Evolutionary conservation across 2,888 invertebrate genomes (phyloP).

Genomic region (Caenorhabditis auriculariae): DNA sequence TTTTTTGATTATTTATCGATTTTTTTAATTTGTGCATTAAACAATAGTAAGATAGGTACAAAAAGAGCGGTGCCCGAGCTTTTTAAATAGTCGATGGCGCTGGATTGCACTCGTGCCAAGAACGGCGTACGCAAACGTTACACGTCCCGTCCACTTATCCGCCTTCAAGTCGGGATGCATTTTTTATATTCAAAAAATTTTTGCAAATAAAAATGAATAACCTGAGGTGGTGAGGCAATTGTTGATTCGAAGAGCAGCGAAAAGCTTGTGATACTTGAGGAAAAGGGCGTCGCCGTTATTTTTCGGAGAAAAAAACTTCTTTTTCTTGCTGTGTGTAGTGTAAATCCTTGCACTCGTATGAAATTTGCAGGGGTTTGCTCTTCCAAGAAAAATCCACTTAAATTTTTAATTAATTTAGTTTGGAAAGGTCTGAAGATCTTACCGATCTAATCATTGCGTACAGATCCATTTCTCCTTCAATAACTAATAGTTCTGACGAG

Average conservation of each 20-base stretch:
- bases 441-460: constrained; percentile 44
- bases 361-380: constrained; percentile 7
- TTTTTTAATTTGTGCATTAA: too few species aligned
- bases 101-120: background rate
- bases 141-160: too few species aligned
- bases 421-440: constrained; percentile 4
- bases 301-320: background rate
- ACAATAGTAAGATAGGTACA: too few species aligned
- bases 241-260: constrained; percentile 29
- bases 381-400: constrained; percentile 31
- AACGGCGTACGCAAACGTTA: background rate
- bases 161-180: too few species aligned
- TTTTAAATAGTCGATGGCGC: background rate
- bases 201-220: background rate
- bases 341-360: constrained; percentile 25
- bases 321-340: constrained; percentile 16
- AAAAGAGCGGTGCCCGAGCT: too few species aligned
- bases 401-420: constrained; percentile 1
- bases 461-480: constrained; percentile 53
- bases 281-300: constrained; percentile 3
- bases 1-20: too few species aligned
- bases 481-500: constrained; percentile 38
- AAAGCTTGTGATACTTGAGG: constrained; percentile 20
- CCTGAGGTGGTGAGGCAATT: constrained; percentile 14
- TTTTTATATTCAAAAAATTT: too few species aligned